phyloP scores from a whole-genome alignment of 2,113 vertebrate species.

The Thermophis baileyi region DNA sequence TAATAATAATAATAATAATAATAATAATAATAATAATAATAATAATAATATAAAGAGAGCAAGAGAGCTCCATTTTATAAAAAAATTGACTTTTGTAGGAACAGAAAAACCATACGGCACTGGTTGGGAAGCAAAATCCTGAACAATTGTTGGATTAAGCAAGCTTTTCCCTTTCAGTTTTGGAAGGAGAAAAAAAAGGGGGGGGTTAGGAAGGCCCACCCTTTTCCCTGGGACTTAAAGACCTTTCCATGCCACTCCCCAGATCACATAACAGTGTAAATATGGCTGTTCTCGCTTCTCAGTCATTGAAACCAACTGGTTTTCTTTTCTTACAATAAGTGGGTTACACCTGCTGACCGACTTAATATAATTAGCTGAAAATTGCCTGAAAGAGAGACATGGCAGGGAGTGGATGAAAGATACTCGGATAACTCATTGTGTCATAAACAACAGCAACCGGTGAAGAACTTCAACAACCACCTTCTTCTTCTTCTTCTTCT shows the following conservation, averaged over 20 bases:
- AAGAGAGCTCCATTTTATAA: neutral
- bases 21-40: too few species aligned
- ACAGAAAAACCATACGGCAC: neutral
- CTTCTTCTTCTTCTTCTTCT: too few species aligned
- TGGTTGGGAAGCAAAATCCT: too few species aligned
- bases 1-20: too few species aligned
- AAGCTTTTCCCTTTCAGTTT: neutral
- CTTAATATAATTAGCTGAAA: slow-evolving; percentile 84
- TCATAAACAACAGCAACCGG: too few species aligned
- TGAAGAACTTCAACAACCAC: too few species aligned
- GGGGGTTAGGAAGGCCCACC: neutral
- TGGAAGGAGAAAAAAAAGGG: slow-evolving; percentile 21
- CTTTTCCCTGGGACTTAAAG: slow-evolving; percentile 54
- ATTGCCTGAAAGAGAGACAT: slow-evolving; percentile 60
- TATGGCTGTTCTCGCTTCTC: slow-evolving; percentile 51
- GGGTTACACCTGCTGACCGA: slow-evolving; percentile 84
- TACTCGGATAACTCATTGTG: too few species aligned
- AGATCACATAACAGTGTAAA: slow-evolving; percentile 56
- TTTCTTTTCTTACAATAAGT: slow-evolving; percentile 61
- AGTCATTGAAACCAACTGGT: slow-evolving; percentile 66
- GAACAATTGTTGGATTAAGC: slow-evolving; percentile 25
- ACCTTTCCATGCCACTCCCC: slow-evolving; percentile 40
- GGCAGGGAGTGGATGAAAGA: too few species aligned
- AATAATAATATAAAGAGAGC: too few species aligned
- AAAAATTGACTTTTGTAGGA: neutral